phyloP scores from a whole-genome alignment of 2,113 vertebrate species.

The Ptyas mucosa region DNA sequence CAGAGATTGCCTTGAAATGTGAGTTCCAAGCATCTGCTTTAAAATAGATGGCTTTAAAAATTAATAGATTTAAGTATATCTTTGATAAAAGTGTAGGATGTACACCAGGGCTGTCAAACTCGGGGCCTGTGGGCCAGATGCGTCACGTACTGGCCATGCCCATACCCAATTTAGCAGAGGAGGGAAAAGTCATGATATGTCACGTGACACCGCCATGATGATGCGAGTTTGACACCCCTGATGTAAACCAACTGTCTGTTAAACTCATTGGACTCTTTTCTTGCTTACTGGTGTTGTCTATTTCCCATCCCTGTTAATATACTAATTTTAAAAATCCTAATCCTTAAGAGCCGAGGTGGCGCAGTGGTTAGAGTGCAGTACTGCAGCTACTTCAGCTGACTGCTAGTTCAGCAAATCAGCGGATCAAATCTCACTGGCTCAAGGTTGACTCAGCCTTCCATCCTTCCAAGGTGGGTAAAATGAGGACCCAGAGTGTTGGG shows the following conservation, averaged over 20 bases:
- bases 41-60: background rate
- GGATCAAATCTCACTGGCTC: no score
- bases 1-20: background rate
- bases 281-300: background rate
- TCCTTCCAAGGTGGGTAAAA: no score
- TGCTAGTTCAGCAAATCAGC: no score
- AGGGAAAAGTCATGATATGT: no score
- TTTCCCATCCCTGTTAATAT: background rate
- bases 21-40: background rate
- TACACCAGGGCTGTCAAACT: background rate
- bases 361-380: no score
- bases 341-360: no score
- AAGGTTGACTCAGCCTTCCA: no score
- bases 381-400: no score
- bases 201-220: no score
- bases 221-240: background rate
- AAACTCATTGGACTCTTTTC: background rate
- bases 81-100: background rate
- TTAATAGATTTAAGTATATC: background rate
- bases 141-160: no score
- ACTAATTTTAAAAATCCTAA: conserved; percentile 1
- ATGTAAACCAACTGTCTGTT: background rate
- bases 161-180: no score
- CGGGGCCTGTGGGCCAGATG: accelerated
- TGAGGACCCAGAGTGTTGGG: no score